Conservation (phyloP, 2,888 invertebrate genomes). For the Drosophila trichaetosa region DNA sequence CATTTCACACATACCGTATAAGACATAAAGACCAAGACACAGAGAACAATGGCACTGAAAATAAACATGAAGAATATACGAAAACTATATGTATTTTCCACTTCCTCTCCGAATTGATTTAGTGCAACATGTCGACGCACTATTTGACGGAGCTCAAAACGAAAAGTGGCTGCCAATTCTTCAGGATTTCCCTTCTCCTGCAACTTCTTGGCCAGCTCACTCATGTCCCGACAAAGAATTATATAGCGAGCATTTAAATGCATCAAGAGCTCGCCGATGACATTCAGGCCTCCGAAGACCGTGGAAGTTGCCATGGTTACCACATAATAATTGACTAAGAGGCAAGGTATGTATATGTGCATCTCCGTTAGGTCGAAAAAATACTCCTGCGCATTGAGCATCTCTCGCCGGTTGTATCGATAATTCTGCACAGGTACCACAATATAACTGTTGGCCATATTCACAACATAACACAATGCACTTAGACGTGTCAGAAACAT, state of each 20-base stretch:
- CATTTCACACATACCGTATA: slow-evolving; percentile 67
- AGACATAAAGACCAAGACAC: slow-evolving; percentile 74
- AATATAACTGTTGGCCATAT: slow-evolving; percentile 62
- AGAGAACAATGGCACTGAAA: slow-evolving; percentile 75
- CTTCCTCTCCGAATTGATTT: slow-evolving; percentile 66
- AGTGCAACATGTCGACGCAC: slow-evolving; percentile 68
- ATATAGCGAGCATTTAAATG: slow-evolving; percentile 78
- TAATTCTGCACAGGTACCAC: slow-evolving; percentile 63
- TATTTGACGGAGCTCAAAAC: slow-evolving; percentile 49
- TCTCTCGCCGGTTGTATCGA: slow-evolving; percentile 55
- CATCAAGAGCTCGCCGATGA: slow-evolving; percentile 77
- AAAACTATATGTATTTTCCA: slow-evolving; percentile 75
- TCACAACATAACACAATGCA: slow-evolving; percentile 62
- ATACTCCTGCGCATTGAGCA: slow-evolving; percentile 74
- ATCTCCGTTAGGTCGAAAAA: slow-evolving; percentile 68
- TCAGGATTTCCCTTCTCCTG: slow-evolving; percentile 6
- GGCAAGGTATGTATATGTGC: slow-evolving; percentile 57
- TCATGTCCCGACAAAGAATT: slow-evolving; percentile 65
- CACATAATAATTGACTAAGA: slow-evolving; percentile 64
- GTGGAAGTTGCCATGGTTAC: slow-evolving; percentile 66
- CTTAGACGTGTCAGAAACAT: slow-evolving; percentile 67
- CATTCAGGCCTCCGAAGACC: slow-evolving; percentile 75
- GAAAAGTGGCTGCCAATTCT: slow-evolving; percentile 59
- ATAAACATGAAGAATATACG: slow-evolving; percentile 78
- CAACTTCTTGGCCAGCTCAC: slow-evolving; percentile 16